phyloP scores from a whole-genome alignment of 1,140 invertebrate genomes.

The Drosophila bipectinata region DNA sequence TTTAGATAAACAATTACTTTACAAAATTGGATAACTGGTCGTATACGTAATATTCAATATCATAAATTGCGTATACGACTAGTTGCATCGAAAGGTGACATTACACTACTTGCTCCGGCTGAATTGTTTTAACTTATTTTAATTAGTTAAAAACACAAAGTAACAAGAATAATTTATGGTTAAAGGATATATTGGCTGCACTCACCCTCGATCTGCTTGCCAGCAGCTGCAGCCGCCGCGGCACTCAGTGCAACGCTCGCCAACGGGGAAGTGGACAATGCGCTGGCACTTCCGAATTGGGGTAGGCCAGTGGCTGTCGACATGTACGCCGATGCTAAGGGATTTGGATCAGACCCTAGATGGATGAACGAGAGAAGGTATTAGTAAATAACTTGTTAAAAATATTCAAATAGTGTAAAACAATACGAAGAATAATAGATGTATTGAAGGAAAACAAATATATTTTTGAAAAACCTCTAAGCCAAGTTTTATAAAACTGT shows the following conservation, averaged over 20 bases:
- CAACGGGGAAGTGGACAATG: conserved; percentile 83
- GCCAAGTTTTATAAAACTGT: background rate
- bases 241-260: conserved; percentile 87
- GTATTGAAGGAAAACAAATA: background rate
- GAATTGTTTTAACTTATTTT: too few species aligned
- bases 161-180: background rate
- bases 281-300: conserved; percentile 77
- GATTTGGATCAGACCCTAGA: conserved; percentile 82
- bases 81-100: background rate
- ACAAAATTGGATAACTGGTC: background rate
- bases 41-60: background rate
- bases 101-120: too few species aligned
- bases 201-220: conserved; percentile 93
- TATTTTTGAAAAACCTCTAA: background rate
- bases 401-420: conserved; percentile 4
- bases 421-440: background rate
- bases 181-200: too few species aligned
- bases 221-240: conserved; percentile 88
- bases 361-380: background rate
- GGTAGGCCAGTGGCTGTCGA: conserved; percentile 80
- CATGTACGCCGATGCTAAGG: conserved; percentile 83
- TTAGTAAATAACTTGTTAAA: conserved; percentile 5
- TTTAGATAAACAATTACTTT: too few species aligned
- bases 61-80: background rate
- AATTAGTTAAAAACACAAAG: too few species aligned